phyloP scores from a whole-genome alignment of 2,797 vertebrate species.

The Pagetopsis macropterus region DNA sequence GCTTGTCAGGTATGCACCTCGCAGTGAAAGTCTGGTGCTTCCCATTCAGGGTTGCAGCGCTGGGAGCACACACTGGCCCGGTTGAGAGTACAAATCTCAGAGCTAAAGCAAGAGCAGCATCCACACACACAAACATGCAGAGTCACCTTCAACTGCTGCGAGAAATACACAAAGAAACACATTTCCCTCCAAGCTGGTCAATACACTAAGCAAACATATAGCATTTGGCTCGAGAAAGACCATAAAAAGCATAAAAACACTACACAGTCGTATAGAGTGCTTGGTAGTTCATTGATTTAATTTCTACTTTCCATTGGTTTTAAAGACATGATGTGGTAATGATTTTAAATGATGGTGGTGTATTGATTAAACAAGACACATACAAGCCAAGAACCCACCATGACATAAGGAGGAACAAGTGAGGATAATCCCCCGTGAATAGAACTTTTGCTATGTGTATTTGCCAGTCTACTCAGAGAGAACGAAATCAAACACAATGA shows the following conservation, averaged over 20 bases:
- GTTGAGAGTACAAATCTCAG: conserved; percentile 53
- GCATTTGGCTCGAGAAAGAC: conserved; percentile 3
- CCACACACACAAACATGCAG: conserved; percentile 24
- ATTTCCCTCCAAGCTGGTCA: conserved; percentile 44
- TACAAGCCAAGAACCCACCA: too few relatives aligned
- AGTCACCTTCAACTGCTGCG: conserved; percentile 35
- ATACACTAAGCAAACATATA: conserved; percentile 23
- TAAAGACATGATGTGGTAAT: background rate
- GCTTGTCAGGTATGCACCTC: conserved; percentile 67
- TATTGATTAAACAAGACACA: background rate
- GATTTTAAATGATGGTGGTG: background rate
- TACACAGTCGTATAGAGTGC: background rate
- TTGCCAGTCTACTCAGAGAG: too few relatives aligned
- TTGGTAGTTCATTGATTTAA: background rate
- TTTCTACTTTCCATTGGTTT: background rate
- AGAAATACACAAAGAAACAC: conserved; percentile 45
- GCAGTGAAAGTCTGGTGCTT: conserved; percentile 51
- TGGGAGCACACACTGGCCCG: conserved; percentile 48
- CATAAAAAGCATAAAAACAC: background rate
- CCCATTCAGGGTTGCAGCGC: conserved; percentile 58
- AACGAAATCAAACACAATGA: too few relatives aligned
- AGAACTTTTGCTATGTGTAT: too few relatives aligned
- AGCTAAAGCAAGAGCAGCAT: conserved; percentile 52
- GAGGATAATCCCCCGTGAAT: too few relatives aligned
- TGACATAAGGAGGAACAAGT: too few relatives aligned